phyloP scores from a whole-genome alignment of 1,140 invertebrate species.

The Drosophila murphyi region DNA sequence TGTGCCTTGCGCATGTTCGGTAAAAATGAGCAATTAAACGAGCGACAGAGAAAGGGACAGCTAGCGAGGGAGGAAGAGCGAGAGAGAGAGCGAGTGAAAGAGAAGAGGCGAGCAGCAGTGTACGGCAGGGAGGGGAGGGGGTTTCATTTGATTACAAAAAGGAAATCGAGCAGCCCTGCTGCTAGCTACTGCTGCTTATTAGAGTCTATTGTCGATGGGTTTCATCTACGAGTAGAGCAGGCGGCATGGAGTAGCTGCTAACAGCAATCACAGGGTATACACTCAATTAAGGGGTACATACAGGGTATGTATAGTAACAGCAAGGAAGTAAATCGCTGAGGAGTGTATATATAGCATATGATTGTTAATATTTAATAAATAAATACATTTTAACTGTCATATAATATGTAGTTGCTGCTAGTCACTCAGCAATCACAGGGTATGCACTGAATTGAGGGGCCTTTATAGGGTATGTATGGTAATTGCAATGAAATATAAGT shows the following conservation, averaged over 20 bases:
- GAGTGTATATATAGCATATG: too few relatives aligned
- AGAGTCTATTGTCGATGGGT: slow-evolving; percentile 6
- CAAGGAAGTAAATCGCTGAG: not conserved
- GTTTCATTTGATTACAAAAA: not conserved
- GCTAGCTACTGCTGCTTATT: slow-evolving; percentile 26
- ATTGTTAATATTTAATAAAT: too few relatives aligned
- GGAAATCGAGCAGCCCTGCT: not conserved
- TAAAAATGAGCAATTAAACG: slow-evolving; percentile 67
- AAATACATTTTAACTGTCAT: too few relatives aligned
- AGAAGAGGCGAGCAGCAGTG: not conserved
- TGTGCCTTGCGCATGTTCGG: slow-evolving; percentile 72
- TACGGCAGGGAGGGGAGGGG: not conserved
- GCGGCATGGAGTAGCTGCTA: too few relatives aligned
- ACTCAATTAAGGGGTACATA: not conserved
- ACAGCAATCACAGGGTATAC: too few relatives aligned
- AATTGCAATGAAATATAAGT: too few relatives aligned
- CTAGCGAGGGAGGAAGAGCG: slow-evolving; percentile 2
- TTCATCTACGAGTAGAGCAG: not conserved
- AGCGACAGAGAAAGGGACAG: slow-evolving; percentile 17
- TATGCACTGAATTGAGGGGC: too few relatives aligned
- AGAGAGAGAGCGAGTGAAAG: slow-evolving; percentile 1
- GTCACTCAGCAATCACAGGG: too few relatives aligned
- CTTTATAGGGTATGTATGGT: too few relatives aligned
- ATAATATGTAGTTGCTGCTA: too few relatives aligned
- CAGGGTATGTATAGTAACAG: not conserved